Conservation (phyloP, 2,888 invertebrate genomes). For the Chymomyza procnemis region DNA sequence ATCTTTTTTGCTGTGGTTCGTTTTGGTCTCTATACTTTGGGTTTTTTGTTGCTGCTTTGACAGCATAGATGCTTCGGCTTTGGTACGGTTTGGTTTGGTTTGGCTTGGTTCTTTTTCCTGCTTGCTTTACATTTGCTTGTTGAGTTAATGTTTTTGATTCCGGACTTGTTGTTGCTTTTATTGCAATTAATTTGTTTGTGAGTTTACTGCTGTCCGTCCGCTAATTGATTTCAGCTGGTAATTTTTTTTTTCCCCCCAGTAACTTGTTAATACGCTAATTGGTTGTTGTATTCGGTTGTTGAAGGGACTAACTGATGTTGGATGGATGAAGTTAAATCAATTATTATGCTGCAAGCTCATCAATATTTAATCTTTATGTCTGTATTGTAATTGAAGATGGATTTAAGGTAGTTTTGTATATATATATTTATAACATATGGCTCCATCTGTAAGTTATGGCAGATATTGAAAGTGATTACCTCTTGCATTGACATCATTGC, state of each 20-base stretch:
- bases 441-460: no score
- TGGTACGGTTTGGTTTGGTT: no score
- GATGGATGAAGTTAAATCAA: no score
- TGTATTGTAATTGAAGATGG: no score
- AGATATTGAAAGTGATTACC: no score
- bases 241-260: not conserved
- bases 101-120: not conserved
- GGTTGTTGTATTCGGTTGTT: not conserved
- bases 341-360: no score
- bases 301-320: not conserved
- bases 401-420: no score
- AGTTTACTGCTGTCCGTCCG: not conserved
- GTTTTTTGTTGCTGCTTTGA: slow-evolving; percentile 15
- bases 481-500: no score
- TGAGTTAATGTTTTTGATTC: not conserved
- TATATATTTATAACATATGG: no score
- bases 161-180: not conserved
- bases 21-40: slow-evolving; percentile 2
- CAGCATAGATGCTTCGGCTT: not conserved
- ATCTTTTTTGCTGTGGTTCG: not conserved
- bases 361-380: no score
- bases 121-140: not conserved
- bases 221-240: not conserved
- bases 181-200: not conserved
- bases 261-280: not conserved